A percentile compares a stretch with the other conserved stretches of the same genome.
These are phyloP conservation scores for Caenorhabditis inopinata DNA, from an alignment of 1,140 invertebrate species.

Conservation along the genomic window DNA sequence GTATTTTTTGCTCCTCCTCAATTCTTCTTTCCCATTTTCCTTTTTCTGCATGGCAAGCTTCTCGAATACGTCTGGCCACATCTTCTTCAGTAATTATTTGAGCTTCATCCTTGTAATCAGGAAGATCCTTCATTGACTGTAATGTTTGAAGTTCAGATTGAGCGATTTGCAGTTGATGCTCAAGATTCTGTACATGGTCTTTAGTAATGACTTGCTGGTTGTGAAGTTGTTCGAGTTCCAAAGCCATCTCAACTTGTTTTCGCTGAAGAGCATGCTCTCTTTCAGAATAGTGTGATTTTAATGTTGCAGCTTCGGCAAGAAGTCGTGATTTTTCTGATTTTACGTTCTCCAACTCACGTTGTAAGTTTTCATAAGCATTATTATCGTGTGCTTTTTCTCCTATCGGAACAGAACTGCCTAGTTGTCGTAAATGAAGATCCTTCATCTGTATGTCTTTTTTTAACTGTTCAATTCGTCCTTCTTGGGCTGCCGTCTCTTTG, in stretches of 20 bases:
- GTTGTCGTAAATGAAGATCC: constrained; percentile 35
- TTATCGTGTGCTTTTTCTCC: not conserved
- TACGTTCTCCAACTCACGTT: not conserved
- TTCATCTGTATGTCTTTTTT: constrained; percentile 44
- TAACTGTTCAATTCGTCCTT: not conserved
- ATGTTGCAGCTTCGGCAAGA: not conserved
- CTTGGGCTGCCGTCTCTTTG: not conserved
- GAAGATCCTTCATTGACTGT: no score
- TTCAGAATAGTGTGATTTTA: not conserved
- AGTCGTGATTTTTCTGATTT: not conserved
- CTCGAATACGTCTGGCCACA: not conserved
- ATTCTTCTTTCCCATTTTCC: not conserved
- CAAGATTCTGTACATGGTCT: not conserved
- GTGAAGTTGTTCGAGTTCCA: not conserved
- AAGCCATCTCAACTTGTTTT: not conserved
- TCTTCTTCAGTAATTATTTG: not conserved
- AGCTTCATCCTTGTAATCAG: not conserved
- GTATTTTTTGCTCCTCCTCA: not conserved
- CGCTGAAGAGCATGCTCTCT: not conserved
- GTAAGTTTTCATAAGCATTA: not conserved
- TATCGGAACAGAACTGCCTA: not conserved
- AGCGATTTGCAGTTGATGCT: not conserved
- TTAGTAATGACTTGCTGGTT: not conserved
- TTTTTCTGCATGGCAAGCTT: not conserved
- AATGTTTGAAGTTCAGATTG: not conserved